Conservation (phyloP, 1,140 invertebrate genomes). For the Drosophila neocordata region DNA sequence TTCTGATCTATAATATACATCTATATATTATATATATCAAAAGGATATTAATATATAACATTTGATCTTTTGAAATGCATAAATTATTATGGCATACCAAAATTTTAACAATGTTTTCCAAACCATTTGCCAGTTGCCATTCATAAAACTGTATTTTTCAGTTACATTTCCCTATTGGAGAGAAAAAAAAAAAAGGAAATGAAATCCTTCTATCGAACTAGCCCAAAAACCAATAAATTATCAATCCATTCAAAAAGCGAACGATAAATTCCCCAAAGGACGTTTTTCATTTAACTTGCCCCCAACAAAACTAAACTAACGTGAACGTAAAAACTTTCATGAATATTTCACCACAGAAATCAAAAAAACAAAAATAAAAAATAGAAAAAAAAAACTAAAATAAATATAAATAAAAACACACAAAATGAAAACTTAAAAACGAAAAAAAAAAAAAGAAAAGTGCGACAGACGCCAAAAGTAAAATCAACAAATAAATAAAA, state of each 20-base stretch:
- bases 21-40: no score
- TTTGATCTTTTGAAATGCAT: neutral
- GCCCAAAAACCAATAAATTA: conserved; percentile 67
- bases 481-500: conserved; percentile 75
- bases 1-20: no score
- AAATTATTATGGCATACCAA: neutral
- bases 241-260: conserved; percentile 57
- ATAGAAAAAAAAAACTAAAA: conserved; percentile 1
- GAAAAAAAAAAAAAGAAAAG: conserved; percentile 45
- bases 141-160: conserved; percentile 15
- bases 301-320: conserved; percentile 2
- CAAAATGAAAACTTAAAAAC: no score
- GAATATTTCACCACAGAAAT: conserved; percentile 65
- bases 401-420: no score
- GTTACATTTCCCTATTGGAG: neutral
- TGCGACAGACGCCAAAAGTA: conserved; percentile 57
- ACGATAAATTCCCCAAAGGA: conserved; percentile 67
- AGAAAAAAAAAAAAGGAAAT: no score
- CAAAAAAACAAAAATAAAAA: conserved; percentile 22
- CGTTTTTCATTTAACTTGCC: conserved; percentile 66
- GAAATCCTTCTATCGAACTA: conserved; percentile 43
- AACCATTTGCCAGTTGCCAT: conserved; percentile 13
- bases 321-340: conserved; percentile 67
- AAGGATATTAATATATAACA: neutral
- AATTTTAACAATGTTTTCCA: conserved; percentile 3